Conservation (phyloP, 2,888 invertebrate genomes). For the Eupithecia dodoneata region DNA sequence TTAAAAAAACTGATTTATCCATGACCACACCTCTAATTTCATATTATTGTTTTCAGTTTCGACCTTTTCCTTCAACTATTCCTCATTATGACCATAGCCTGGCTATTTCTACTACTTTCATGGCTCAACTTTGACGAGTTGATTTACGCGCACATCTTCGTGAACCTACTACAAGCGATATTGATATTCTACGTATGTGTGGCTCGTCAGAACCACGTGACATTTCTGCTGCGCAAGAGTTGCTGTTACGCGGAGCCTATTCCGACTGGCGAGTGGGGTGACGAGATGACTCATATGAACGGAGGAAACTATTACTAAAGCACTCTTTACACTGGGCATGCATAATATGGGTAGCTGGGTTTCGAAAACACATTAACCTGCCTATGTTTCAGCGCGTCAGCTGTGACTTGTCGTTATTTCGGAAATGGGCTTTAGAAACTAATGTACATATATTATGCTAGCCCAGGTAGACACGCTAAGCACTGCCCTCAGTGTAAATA, state of each 20-base stretch:
- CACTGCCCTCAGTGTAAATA: background rate
- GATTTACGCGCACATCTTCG: slow-evolving; percentile 89
- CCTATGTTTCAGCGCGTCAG: background rate
- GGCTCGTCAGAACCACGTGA: slow-evolving; percentile 90
- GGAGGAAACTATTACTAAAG: slow-evolving; percentile 78
- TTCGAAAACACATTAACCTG: background rate
- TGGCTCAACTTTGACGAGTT: slow-evolving; percentile 89
- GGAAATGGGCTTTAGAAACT: background rate
- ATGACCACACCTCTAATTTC: background rate
- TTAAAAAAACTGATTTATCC: background rate
- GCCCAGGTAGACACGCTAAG: background rate
- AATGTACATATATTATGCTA: background rate
- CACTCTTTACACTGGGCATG: background rate
- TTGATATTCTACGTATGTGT: slow-evolving; percentile 91
- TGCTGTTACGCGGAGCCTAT: slow-evolving; percentile 91
- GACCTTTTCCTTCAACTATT: slow-evolving; percentile 90
- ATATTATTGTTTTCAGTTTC: slow-evolving; percentile 82
- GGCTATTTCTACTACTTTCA: slow-evolving; percentile 91
- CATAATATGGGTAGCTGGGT: background rate
- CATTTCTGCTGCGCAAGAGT: slow-evolving; percentile 90
- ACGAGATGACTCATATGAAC: slow-evolving; percentile 95
- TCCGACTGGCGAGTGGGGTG: slow-evolving; percentile 92
- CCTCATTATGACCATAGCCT: slow-evolving; percentile 89
- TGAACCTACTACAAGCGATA: slow-evolving; percentile 90
- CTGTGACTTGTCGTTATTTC: background rate